Conservation (phyloP, 2,113 vertebrate genomes). For the Cisticola juncidis region DNA sequence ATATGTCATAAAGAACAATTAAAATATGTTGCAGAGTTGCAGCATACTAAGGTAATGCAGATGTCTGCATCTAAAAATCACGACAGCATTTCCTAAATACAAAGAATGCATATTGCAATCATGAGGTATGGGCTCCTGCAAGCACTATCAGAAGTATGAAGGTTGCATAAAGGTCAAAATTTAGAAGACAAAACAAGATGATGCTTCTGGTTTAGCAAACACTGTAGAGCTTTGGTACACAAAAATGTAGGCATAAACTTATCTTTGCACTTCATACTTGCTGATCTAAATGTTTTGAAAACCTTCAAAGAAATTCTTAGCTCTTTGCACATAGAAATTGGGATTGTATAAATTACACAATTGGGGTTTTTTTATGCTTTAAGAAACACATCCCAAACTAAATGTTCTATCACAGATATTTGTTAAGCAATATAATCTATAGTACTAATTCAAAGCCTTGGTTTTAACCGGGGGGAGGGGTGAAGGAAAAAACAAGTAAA, state of each 20-base stretch:
- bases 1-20: neutral
- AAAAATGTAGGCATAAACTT: neutral
- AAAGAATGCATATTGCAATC: neutral
- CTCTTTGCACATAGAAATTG: neutral
- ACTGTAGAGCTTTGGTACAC: neutral
- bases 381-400: neutral
- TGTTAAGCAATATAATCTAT: neutral
- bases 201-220: neutral
- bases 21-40: neutral
- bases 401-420: neutral
- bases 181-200: neutral
- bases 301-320: neutral
- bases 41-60: neutral
- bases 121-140: neutral
- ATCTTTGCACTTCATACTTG: neutral
- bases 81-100: neutral
- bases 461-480: no score
- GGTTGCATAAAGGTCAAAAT: neutral
- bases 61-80: neutral
- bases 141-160: neutral
- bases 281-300: neutral
- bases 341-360: neutral
- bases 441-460: neutral
- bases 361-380: neutral
- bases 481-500: accelerated